Conservation (phyloP, 2,113 vertebrate genomes). For the Oreochromis spilurus region DNA sequence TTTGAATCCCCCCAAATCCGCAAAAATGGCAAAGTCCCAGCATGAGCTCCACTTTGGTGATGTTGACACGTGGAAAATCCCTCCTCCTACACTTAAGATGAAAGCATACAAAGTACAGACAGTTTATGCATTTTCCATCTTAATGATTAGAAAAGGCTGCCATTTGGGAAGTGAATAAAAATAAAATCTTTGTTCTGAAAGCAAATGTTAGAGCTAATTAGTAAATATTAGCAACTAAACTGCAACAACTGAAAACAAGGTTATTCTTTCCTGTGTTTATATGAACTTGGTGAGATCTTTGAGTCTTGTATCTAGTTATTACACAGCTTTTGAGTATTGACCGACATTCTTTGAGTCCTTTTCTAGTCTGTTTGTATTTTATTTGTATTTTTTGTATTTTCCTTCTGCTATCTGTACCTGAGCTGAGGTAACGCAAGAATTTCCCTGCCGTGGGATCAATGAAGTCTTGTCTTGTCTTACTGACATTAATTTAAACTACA, state of each 20-base stretch:
- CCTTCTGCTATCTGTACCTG: neutral
- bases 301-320: neutral
- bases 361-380: neutral
- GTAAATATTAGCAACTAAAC: neutral
- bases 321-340: neutral
- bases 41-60: neutral
- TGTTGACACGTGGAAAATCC: neutral
- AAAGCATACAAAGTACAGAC: neutral
- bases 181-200: neutral
- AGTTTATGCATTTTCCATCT: neutral
- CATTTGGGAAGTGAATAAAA: neutral
- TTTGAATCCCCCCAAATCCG: neutral
- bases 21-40: neutral
- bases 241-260: neutral
- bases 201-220: neutral
- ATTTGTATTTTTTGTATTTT: neutral
- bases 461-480: neutral
- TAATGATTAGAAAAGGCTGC: neutral
- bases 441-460: rapidly evolving
- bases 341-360: neutral
- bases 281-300: neutral
- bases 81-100: neutral
- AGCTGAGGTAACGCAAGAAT: neutral
- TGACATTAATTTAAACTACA: neutral
- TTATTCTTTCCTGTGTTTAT: neutral